Percentiles rank a stretch among this genome's conserved stretches.
Evolutionary conservation across 2,888 invertebrate genomes (phyloP).

Genomic region (Synanthedon formicaeformis): DNA sequence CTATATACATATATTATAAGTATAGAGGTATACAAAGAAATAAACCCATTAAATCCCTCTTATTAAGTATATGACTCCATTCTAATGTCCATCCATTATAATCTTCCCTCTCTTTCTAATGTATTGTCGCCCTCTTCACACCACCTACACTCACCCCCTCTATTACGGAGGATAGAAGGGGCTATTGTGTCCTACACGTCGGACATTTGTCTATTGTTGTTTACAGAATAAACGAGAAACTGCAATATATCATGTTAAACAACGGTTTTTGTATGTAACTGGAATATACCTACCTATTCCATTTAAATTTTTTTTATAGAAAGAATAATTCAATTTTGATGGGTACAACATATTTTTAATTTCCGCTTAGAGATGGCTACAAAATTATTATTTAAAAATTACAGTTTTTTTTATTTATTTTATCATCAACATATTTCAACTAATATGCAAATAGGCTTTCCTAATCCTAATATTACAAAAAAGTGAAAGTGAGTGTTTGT

Average conservation of each 20-base stretch:
- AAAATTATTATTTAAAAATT: too few species aligned
- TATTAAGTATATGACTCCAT: conserved; percentile 25
- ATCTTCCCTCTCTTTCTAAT: conserved; percentile 21
- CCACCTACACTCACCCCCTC: conserved; percentile 28
- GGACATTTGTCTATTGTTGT: conserved; percentile 15
- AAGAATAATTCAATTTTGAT: too few species aligned
- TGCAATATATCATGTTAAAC: background rate
- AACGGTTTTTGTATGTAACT: background rate
- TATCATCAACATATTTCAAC: too few species aligned
- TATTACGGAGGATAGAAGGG: conserved; percentile 21
- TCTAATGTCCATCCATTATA: conserved; percentile 45
- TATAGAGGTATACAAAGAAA: background rate
- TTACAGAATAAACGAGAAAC: background rate
- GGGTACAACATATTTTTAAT: too few species aligned
- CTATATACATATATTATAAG: background rate
- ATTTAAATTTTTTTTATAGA: background rate
- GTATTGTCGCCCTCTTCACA: conserved; percentile 13
- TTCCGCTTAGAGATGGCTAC: too few species aligned
- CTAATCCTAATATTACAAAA: too few species aligned
- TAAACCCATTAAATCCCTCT: background rate
- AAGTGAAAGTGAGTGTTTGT: too few species aligned
- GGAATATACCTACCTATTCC: background rate
- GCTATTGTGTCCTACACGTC: conserved; percentile 21
- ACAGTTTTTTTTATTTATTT: too few species aligned
- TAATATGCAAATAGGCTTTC: too few species aligned